A percentile compares a stretch with the other conserved stretches of the same genome.
These are phyloP conservation scores for Parambassis ranga DNA, from an alignment of 2,797 vertebrate genomes.

Conservation along the genomic window DNA sequence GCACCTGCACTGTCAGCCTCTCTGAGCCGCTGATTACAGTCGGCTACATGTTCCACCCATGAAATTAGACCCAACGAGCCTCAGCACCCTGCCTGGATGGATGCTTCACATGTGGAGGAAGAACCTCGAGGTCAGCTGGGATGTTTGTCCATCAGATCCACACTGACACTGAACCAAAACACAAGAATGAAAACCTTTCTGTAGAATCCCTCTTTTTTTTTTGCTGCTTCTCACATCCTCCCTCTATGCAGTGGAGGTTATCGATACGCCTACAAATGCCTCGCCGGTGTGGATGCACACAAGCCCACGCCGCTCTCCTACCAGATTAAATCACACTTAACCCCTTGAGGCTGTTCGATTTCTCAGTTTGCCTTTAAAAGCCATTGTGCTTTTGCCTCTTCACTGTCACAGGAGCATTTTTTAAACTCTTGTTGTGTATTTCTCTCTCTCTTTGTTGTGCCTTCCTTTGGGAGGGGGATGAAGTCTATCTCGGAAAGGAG, in stretches of 20 bases:
- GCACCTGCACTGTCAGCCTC: conserved; percentile 77
- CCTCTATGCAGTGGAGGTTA: conserved; percentile 43
- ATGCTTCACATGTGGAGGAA: background rate
- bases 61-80: conserved; percentile 61
- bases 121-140: background rate
- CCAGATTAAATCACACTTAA: conserved; percentile 58
- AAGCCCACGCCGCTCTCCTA: conserved; percentile 51
- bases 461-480: conserved; percentile 31
- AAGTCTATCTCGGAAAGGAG: conserved; percentile 48
- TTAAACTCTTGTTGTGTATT: background rate
- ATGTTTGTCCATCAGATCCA: background rate
- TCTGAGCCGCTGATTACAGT: conserved; percentile 69
- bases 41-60: conserved; percentile 56
- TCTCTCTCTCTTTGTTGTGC: conserved; percentile 9
- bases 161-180: background rate
- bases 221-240: conserved; percentile 37
- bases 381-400: conserved; percentile 42
- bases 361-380: conserved; percentile 40
- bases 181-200: conserved; percentile 1
- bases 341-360: conserved; percentile 52
- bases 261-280: conserved; percentile 49
- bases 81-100: background rate
- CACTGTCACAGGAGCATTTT: conserved; percentile 15
- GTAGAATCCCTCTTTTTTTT: conserved; percentile 24
- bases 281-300: conserved; percentile 29